phyloP scores from a whole-genome alignment of 2,888 invertebrate genomes.

The Ornithoptera priamus region DNA sequence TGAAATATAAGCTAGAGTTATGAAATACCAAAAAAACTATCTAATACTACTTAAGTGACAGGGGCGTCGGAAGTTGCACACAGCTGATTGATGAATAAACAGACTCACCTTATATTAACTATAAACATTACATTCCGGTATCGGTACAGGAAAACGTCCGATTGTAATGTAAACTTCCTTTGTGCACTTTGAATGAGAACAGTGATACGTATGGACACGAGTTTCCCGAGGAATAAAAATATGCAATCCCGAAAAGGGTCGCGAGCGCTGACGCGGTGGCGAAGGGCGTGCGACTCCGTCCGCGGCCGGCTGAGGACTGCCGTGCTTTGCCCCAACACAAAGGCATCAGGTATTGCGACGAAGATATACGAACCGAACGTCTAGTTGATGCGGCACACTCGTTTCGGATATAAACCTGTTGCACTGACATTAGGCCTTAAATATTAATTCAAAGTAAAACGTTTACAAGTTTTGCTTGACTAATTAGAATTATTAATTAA shows the following conservation, averaged over 20 bases:
- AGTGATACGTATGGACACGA: constrained; percentile 48
- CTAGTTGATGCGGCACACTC: constrained; percentile 54
- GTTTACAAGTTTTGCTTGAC: too few relatives aligned
- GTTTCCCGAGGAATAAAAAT: constrained; percentile 67
- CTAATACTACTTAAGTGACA: constrained; percentile 13
- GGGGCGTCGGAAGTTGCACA: constrained; percentile 41
- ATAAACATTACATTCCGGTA: constrained; percentile 54
- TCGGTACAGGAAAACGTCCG: constrained; percentile 51
- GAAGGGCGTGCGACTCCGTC: constrained; percentile 64
- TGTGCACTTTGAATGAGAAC: constrained; percentile 38
- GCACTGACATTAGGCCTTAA: constrained; percentile 12
- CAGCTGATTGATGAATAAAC: constrained; percentile 66
- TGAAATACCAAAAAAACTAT: not conserved
- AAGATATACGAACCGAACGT: constrained; percentile 44
- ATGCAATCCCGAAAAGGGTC: constrained; percentile 54
- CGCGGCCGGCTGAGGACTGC: constrained; percentile 61
- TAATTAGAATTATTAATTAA: too few relatives aligned
- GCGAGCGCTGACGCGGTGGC: constrained; percentile 46
- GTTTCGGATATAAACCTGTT: constrained; percentile 35
- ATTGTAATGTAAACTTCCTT: constrained; percentile 49
- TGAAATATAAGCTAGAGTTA: too few relatives aligned
- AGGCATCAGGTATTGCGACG: constrained; percentile 54
- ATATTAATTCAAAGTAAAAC: not conserved
- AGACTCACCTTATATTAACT: constrained; percentile 60
- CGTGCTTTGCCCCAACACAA: constrained; percentile 40